phyloP scores from a whole-genome alignment of 1,140 invertebrate genomes.

The Drosophila bocqueti region DNA sequence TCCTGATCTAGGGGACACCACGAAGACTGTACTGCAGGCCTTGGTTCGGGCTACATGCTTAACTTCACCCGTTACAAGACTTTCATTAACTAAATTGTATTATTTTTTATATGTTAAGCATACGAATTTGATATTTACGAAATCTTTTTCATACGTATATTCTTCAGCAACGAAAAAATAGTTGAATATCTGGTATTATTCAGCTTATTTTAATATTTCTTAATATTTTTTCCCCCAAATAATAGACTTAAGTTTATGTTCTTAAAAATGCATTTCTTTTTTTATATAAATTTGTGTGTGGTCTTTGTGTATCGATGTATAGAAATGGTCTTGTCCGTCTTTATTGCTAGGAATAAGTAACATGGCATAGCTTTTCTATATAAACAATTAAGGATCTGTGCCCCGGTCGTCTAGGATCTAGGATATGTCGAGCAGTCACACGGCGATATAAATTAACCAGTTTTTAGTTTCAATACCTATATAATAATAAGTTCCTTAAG shows the following conservation, averaged over 20 bases:
- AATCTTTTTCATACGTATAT: not conserved
- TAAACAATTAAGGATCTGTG: slow-evolving; percentile 58
- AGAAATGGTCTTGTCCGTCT: slow-evolving; percentile 43
- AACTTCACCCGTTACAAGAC: not conserved
- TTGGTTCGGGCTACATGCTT: not conserved
- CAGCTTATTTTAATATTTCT: too few species aligned
- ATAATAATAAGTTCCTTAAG: slow-evolving; percentile 49
- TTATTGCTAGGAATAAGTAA: slow-evolving; percentile 71
- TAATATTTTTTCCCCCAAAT: not conserved
- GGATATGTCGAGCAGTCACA: slow-evolving; percentile 48
- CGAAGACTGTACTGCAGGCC: slow-evolving; percentile 28
- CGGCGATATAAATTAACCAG: slow-evolving; percentile 70
- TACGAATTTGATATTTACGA: not conserved
- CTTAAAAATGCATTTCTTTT: slow-evolving; percentile 37
- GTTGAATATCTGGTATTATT: not conserved
- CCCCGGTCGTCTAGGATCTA: slow-evolving; percentile 50
- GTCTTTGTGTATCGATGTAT: slow-evolving; percentile 40
- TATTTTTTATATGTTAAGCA: not conserved
- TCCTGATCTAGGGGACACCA: slow-evolving; percentile 84
- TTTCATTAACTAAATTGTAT: not conserved
- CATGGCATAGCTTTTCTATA: slow-evolving; percentile 68
- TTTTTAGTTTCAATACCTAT: slow-evolving; percentile 45
- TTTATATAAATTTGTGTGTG: slow-evolving; percentile 32
- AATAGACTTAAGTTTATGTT: slow-evolving; percentile 40
- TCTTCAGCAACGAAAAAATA: not conserved